A percentile compares a stretch with the other conserved stretches of the same genome.
These are phyloP conservation scores for Trematocara variabile DNA, from an alignment of 2,113 vertebrate species.

Conservation along the genomic window DNA sequence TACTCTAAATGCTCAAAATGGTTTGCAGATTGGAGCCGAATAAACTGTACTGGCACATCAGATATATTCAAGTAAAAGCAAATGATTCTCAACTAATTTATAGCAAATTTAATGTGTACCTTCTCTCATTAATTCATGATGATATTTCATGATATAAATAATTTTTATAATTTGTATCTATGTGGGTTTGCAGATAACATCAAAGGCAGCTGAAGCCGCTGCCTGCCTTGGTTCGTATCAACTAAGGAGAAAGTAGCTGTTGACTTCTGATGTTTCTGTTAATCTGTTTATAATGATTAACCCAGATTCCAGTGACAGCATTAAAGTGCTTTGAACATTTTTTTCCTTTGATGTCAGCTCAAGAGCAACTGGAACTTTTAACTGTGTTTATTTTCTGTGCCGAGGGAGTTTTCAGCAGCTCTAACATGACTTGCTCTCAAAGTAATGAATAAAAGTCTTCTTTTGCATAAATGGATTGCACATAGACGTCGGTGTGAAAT, in stretches of 20 bases:
- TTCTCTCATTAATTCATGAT: neutral
- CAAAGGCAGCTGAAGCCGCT: neutral
- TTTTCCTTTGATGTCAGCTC: neutral
- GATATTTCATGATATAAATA: neutral
- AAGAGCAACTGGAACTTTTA: neutral
- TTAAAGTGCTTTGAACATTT: neutral
- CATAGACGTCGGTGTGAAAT: conserved; percentile 45
- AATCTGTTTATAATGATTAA: conserved; percentile 32
- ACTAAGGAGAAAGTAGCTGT: neutral
- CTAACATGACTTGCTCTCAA: neutral
- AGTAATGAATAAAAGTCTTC: neutral
- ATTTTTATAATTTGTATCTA: neutral
- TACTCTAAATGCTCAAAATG: neutral
- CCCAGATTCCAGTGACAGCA: neutral
- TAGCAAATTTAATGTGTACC: neutral
- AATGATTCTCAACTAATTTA: neutral
- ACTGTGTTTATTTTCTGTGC: neutral
- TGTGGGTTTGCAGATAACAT: neutral
- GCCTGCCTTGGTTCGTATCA: neutral
- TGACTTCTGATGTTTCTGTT: neutral
- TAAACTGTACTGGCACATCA: neutral
- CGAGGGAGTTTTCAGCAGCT: neutral
- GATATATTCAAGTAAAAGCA: conserved; percentile 15
- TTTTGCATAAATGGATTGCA: neutral
- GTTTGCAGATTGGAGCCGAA: neutral